Evolutionary conservation across 37 sponge, comb jelly and placozoan species (phyloP).

Genomic region (Halisarca cf. caerulea): DNA sequence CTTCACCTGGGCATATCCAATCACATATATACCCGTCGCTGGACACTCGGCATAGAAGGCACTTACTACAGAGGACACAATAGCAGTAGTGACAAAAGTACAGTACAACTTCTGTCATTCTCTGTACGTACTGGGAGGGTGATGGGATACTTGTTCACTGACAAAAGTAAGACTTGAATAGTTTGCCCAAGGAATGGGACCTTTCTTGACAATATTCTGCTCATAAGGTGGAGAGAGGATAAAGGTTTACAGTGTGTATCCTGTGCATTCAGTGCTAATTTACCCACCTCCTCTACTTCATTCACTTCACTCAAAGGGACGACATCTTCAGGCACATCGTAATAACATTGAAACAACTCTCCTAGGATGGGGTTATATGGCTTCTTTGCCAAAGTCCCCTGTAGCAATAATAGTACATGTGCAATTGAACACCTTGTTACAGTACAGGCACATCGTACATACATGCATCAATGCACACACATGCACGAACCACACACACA

Average conservation of each 20-base stretch:
- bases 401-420: background rate
- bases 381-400: constrained; percentile 67
- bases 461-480: background rate
- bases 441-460: background rate
- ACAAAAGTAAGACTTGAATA: constrained; percentile 41
- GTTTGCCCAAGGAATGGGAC: constrained; percentile 58
- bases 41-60: constrained; percentile 84
- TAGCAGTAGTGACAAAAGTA: background rate
- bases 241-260: background rate
- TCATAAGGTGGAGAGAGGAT: background rate
- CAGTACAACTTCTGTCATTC: background rate
- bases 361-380: constrained; percentile 88
- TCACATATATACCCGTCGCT: constrained; percentile 49
- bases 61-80: constrained; percentile 38
- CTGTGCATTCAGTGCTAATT: background rate
- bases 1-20: constrained; percentile 65
- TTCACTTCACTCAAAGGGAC: background rate
- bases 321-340: constrained; percentile 52
- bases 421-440: background rate
- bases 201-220: constrained; percentile 35
- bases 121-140: constrained; percentile 40
- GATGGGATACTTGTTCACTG: constrained; percentile 80
- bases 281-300: background rate
- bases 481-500: background rate
- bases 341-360: constrained; percentile 72